Evolutionary conservation across 1,140 invertebrate genomes (phyloP), one percentile per base, ranked within the genome.

Genomic region (Pissodes strobi): DNA sequence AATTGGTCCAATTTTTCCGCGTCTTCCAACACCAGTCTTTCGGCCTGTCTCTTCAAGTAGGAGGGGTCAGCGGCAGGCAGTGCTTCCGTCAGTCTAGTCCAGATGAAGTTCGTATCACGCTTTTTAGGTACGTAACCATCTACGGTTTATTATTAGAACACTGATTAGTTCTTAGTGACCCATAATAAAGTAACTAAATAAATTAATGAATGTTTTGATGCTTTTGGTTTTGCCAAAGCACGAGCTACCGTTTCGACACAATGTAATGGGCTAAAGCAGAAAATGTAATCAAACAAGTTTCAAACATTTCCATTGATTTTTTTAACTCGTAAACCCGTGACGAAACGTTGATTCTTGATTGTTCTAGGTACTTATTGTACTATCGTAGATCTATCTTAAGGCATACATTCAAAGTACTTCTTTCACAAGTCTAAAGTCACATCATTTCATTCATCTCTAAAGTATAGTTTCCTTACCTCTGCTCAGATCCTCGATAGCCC

Each of bases 1-100:
- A 81, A 82, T 15, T 71, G 12, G n/a, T 76, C 70, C 3, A 80
- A 52, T 2, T 51, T 68, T 30, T 76, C 64, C 4, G 67, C 53
- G 25, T 72, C 37, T 6, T 70, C 55, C 2, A 71, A 34, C 9
- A 48, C 64, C 1, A 73, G 73, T 17, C 68, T 58, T 51, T 73
- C 70, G 1, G 75, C 72, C 49, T 74, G 23, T 22, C 81, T 69
- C 52, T 76, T 74, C 15, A 86, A 69, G 78, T 80, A 85, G 37
- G 74, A 76, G 1, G 84, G 82, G 75, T 86, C 84, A 55, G 83
- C 80, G 57, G 79, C 66, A 8, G 80, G 81, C 52, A 83, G 76
- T 52, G 80, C 76, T 19, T 69, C 74, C 23, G 66, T 60, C 1
- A 75, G 48, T 43, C 55, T 23, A 19, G 73, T 12, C 78, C 76